Percentiles rank a stretch among this genome's conserved stretches.
phyloP scores from a whole-genome alignment of 2,113 vertebrate species.

The Carollia perspicillata region DNA sequence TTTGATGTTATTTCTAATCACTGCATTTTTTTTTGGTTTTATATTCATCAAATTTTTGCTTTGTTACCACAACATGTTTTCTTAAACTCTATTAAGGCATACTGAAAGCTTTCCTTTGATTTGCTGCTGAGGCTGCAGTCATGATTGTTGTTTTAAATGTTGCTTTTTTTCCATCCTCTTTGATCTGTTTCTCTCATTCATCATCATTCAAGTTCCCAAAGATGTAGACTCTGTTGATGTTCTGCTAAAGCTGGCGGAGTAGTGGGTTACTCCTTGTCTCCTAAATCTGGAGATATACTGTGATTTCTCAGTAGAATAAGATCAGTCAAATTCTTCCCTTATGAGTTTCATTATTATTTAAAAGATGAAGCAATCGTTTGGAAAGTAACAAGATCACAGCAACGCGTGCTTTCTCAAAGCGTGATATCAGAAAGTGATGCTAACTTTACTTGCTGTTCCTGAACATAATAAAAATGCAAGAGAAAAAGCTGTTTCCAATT shows the following conservation, averaged over 20 bases:
- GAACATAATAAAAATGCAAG: not conserved
- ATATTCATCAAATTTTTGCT: not conserved
- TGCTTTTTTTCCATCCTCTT: not conserved
- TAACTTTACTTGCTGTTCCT: not conserved
- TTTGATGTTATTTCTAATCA: conserved; percentile 12
- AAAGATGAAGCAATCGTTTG: not conserved
- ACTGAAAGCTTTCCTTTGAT: not conserved
- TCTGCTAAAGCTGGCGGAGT: not conserved
- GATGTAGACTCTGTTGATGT: not conserved
- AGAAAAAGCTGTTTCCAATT: not conserved
- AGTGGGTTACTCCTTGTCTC: not conserved
- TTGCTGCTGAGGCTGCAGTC: not conserved
- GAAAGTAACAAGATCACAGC: not conserved
- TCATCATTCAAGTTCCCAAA: not conserved
- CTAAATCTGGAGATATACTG: not conserved
- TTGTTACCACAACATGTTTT: not conserved
- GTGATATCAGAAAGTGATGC: not conserved
- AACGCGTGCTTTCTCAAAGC: not conserved
- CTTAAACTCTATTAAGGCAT: not conserved
- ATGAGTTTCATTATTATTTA: not conserved
- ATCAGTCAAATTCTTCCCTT: not conserved
- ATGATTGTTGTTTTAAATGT: not conserved
- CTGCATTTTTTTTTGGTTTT: not conserved
- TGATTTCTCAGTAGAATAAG: not conserved
- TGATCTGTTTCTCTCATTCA: not conserved